Evolutionary conservation across 2,888 invertebrate species (phyloP).

Genomic region (Torymus texanus): DNA sequence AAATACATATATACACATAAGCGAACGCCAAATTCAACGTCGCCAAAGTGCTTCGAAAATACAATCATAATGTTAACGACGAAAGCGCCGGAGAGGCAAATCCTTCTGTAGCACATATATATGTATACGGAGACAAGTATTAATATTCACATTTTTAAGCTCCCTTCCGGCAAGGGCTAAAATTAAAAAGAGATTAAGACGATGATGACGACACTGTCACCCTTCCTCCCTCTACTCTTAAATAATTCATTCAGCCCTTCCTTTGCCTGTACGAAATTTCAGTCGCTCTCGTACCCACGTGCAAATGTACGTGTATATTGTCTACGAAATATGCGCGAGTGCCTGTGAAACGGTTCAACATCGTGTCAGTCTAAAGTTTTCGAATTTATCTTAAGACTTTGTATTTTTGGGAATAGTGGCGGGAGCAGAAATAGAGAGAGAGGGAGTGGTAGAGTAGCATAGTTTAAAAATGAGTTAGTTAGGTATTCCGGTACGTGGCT

Average conservation of each 20-base stretch:
- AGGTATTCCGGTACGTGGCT: no score
- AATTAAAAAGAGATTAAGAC: constrained; percentile 24
- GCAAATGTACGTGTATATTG: no score
- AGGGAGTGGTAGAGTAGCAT: no score
- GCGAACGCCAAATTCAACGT: constrained; percentile 12
- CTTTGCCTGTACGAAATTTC: constrained; percentile 18
- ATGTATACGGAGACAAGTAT: constrained; percentile 5
- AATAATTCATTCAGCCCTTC: constrained; percentile 38
- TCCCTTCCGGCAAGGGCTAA: constrained; percentile 14
- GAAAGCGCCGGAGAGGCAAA: constrained; percentile 20
- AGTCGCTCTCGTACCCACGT: no score
- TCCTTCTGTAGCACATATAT: constrained; percentile 11
- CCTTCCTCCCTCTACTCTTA: neutral
- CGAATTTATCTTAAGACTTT: no score
- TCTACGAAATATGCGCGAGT: no score
- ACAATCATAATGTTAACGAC: constrained; percentile 10
- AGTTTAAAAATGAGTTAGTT: no score
- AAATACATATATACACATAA: neutral
- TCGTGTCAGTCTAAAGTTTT: no score
- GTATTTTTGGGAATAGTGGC: no score
- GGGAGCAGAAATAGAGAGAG: no score
- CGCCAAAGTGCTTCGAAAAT: constrained; percentile 18
- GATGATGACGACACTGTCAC: neutral
- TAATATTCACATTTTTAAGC: constrained; percentile 44
- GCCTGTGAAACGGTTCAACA: no score